Evolutionary conservation across 2,113 vertebrate genomes (phyloP).

Genomic region (Willisornis vidua): DNA sequence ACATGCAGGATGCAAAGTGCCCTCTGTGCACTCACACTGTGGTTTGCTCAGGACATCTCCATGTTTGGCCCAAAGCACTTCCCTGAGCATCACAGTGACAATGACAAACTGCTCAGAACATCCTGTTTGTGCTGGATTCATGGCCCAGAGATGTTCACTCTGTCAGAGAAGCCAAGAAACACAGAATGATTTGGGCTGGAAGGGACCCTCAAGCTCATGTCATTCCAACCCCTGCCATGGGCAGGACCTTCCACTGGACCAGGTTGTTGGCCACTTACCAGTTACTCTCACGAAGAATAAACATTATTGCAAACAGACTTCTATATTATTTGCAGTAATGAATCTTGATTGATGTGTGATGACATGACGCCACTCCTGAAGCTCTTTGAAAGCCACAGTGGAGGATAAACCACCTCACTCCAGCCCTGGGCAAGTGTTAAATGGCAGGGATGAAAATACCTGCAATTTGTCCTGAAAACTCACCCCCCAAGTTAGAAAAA

Average conservation of each 20-base stretch:
- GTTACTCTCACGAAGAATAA: background rate
- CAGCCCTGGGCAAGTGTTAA: too few relatives aligned
- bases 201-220: background rate
- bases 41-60: background rate
- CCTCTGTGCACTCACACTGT: accelerated
- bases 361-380: background rate
- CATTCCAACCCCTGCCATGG: background rate
- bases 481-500: background rate
- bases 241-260: background rate
- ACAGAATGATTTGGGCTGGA: background rate
- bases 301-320: background rate
- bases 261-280: background rate
- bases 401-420: background rate
- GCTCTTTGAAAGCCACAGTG: background rate
- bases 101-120: background rate
- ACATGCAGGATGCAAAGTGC: background rate
- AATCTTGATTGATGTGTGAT: background rate
- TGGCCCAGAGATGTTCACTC: background rate
- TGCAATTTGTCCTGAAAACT: background rate
- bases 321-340: background rate
- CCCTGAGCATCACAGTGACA: accelerated
- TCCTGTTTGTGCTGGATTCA: background rate
- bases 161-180: background rate
- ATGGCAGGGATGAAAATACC: background rate
- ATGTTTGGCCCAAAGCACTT: background rate